A percentile compares a stretch with the other conserved stretches of the same genome.
Conservation (phyloP, 2,113 vertebrate species). For the Brachionichthys hirsutus region DNA sequence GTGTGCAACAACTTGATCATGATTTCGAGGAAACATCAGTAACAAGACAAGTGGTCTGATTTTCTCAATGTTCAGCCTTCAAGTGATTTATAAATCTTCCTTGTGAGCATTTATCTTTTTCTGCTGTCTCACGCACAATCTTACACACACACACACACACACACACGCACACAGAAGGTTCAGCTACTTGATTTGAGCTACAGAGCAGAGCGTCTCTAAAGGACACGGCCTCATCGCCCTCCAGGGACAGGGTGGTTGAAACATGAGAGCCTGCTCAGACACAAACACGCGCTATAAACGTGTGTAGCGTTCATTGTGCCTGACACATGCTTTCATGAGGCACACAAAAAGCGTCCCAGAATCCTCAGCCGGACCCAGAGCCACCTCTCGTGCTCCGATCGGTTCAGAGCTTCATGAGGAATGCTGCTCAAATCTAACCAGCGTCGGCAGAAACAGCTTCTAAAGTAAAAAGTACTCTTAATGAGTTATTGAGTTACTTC, state of each 20-base stretch:
- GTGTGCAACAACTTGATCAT: slow-evolving; percentile 13
- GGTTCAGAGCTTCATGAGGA: too few relatives aligned
- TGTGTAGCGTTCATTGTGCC: background rate
- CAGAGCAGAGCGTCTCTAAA: slow-evolving; percentile 33
- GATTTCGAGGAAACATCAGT: slow-evolving; percentile 20
- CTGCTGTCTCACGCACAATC: slow-evolving; percentile 47
- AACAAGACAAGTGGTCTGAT: slow-evolving; percentile 2
- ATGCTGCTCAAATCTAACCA: too few relatives aligned
- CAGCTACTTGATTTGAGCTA: slow-evolving; percentile 7
- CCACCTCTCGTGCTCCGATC: too few relatives aligned
- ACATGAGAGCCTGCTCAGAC: slow-evolving; percentile 57
- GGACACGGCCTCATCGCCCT: slow-evolving; percentile 52
- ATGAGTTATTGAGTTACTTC: too few relatives aligned
- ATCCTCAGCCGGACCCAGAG: too few relatives aligned
- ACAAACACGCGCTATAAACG: background rate
- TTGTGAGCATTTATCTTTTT: slow-evolving; percentile 28
- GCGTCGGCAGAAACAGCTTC: too few relatives aligned
- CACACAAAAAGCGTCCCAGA: too few relatives aligned
- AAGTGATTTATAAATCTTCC: slow-evolving; percentile 4
- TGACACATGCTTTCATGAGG: background rate
- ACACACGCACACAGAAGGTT: background rate
- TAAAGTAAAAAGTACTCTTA: too few relatives aligned
- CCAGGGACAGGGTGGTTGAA: slow-evolving; percentile 57
- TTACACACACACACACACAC: background rate
- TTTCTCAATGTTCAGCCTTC: slow-evolving; percentile 2